Evolutionary conservation across 2,888 invertebrate species (phyloP).

Genomic region (Osmoderma eremita): DNA sequence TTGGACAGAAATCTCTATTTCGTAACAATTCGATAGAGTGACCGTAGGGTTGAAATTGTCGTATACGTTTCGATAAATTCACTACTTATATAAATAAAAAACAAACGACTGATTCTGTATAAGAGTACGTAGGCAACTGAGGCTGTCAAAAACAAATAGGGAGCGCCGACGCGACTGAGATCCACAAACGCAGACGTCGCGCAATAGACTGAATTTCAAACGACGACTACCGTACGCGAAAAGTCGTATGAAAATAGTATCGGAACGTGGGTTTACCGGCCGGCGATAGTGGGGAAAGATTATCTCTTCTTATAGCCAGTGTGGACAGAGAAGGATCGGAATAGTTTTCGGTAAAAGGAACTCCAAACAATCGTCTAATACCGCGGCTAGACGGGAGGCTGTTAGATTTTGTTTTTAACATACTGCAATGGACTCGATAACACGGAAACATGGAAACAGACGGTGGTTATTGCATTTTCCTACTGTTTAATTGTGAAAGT

Average conservation of each 20-base stretch:
- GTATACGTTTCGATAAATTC: neutral
- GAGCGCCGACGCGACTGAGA: slow-evolving; percentile 33
- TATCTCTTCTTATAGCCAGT: slow-evolving; percentile 10
- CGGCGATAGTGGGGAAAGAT: slow-evolving; percentile 23
- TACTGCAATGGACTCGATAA: slow-evolving; percentile 1
- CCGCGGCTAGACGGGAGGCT: neutral
- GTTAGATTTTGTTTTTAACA: neutral
- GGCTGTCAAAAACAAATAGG: slow-evolving; percentile 26
- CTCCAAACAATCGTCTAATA: neutral
- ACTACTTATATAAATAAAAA: slow-evolving; percentile 1
- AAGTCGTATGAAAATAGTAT: slow-evolving; percentile 33
- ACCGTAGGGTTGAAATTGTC: neutral
- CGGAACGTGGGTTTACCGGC: slow-evolving; percentile 5
- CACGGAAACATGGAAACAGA: neutral
- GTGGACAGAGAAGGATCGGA: neutral
- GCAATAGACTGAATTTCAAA: slow-evolving; percentile 26
- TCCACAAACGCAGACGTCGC: slow-evolving; percentile 30
- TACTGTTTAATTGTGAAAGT: neutral
- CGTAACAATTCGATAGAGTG: neutral
- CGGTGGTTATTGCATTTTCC: neutral
- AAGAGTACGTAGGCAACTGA: slow-evolving; percentile 10
- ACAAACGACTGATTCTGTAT: neutral
- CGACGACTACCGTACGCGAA: slow-evolving; percentile 3
- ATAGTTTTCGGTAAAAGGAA: neutral
- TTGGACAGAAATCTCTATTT: slow-evolving; percentile 12